phyloP scores from a whole-genome alignment of 37 sponge, comb jelly and placozoan genomes.

The Spongilla lacustris region DNA sequence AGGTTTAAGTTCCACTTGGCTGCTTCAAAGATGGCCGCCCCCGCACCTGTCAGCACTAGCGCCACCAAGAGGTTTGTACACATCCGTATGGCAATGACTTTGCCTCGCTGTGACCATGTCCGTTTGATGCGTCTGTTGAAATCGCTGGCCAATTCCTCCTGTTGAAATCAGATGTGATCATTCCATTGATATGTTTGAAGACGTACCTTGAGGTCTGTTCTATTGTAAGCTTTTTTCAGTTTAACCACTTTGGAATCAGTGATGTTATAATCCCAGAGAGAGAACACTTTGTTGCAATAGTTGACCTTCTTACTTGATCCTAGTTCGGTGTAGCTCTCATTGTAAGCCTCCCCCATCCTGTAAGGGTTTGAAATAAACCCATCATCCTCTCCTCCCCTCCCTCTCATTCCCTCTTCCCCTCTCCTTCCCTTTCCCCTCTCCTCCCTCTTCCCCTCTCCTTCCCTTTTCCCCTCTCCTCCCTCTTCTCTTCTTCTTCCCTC shows the following conservation, averaged over 20 bases:
- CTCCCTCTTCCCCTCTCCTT: conserved; percentile 33
- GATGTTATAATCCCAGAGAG: conserved; percentile 92
- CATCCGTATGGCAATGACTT: conserved; percentile 57
- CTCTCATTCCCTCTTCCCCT: too few relatives aligned
- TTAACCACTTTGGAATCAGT: conserved; percentile 72
- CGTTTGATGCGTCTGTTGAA: conserved; percentile 44
- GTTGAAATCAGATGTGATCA: neutral
- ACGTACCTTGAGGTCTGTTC: conserved; percentile 74
- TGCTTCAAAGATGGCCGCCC: conserved; percentile 63
- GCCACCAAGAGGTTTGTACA: conserved; percentile 73
- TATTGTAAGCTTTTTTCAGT: conserved; percentile 59
- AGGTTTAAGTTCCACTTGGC: conserved; percentile 5
- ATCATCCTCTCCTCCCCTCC: neutral
- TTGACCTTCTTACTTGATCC: conserved; percentile 29
- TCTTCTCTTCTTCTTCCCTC: too few relatives aligned
- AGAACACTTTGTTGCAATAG: conserved; percentile 84
- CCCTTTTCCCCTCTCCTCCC: too few relatives aligned
- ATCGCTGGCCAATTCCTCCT: conserved; percentile 73
- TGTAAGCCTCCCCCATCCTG: conserved; percentile 79
- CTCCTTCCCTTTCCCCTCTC: neutral
- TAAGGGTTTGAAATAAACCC: neutral
- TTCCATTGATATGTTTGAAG: neutral
- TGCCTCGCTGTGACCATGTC: conserved; percentile 21
- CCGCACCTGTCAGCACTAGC: conserved; percentile 53
- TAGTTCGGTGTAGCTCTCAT: conserved; percentile 62